These are phyloP conservation scores for Poecilia velifera DNA, from an alignment of 2,797 vertebrate genomes.

Conservation along the genomic window DNA sequence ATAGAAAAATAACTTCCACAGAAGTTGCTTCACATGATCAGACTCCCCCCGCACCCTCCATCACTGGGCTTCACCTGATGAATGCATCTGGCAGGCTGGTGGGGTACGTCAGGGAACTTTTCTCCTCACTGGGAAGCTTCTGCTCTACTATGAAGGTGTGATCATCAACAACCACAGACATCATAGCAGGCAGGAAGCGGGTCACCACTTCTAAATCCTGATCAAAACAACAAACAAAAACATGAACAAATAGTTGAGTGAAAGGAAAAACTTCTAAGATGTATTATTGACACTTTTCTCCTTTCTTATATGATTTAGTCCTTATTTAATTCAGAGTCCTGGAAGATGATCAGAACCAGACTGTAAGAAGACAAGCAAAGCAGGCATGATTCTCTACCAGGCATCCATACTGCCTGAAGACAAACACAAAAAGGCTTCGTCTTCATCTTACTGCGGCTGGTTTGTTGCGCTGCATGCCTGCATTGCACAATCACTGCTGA, in stretches of 20 bases:
- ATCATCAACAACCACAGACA: slow-evolving; percentile 97
- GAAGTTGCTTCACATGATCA: background rate
- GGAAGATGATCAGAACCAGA: background rate
- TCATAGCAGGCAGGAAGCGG: slow-evolving; percentile 92
- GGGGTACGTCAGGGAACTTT: slow-evolving; percentile 86
- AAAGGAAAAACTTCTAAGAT: background rate
- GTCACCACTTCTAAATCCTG: slow-evolving; percentile 94
- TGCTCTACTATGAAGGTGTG: slow-evolving; percentile 92
- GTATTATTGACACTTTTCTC: background rate
- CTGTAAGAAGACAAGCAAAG: background rate
- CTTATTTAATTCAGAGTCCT: background rate
- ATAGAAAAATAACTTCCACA: background rate
- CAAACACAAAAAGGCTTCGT: background rate
- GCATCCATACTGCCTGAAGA: background rate
- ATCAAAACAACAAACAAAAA: background rate
- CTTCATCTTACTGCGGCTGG: too few species aligned
- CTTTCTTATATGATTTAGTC: background rate
- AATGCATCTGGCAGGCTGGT: slow-evolving; percentile 88
- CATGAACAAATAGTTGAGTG: background rate
- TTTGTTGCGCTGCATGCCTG: background rate
- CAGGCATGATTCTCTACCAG: background rate
- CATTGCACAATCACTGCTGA: background rate
- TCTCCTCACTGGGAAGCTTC: slow-evolving; percentile 93
- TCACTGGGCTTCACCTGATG: slow-evolving; percentile 81
- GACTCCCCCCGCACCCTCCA: background rate